A percentile compares a stretch with the other conserved stretches of the same genome.
Evolutionary conservation across 2,113 vertebrate species (phyloP).

Genomic region (Rhadina sibilatrix): DNA sequence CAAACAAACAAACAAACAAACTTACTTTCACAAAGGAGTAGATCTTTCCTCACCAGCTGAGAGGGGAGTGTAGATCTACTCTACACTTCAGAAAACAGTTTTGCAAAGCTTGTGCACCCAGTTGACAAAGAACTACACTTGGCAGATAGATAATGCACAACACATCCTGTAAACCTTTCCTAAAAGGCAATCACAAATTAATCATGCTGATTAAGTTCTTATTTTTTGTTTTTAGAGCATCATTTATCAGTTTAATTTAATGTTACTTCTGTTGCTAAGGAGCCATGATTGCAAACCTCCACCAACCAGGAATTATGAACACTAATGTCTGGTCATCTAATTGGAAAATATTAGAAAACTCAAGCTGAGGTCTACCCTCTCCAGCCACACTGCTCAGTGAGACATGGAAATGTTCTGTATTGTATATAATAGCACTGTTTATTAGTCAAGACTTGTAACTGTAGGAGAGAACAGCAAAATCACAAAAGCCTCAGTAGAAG

Average conservation of each 20-base stretch:
- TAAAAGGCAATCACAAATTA: slow-evolving; percentile 68
- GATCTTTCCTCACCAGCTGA: background rate
- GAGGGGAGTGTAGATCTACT: background rate
- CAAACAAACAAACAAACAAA: background rate
- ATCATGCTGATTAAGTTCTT: slow-evolving; percentile 61
- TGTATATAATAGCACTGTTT: slow-evolving; percentile 5
- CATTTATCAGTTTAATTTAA: slow-evolving; percentile 73
- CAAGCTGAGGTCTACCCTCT: background rate
- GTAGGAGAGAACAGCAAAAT: slow-evolving; percentile 46
- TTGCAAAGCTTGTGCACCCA: slow-evolving; percentile 6
- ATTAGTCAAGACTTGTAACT: slow-evolving; percentile 18
- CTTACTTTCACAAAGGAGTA: background rate
- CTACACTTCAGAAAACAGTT: slow-evolving; percentile 44
- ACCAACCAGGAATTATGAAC: background rate
- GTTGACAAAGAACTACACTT: slow-evolving; percentile 37
- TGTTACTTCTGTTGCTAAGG: slow-evolving; percentile 57
- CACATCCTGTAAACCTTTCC: slow-evolving; percentile 56
- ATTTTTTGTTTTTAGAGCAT: slow-evolving; percentile 17
- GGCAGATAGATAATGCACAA: slow-evolving; percentile 57
- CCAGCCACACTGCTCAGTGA: slow-evolving; percentile 25
- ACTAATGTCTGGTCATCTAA: slow-evolving; percentile 37
- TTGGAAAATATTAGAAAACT: slow-evolving; percentile 45
- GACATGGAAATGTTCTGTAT: background rate
- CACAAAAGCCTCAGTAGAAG: slow-evolving; percentile 64
- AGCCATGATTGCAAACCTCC: slow-evolving; percentile 36